Base-by-base conservation (phyloP, 1,140 invertebrate genomes). In the Aleiodes sp. region DNA sequence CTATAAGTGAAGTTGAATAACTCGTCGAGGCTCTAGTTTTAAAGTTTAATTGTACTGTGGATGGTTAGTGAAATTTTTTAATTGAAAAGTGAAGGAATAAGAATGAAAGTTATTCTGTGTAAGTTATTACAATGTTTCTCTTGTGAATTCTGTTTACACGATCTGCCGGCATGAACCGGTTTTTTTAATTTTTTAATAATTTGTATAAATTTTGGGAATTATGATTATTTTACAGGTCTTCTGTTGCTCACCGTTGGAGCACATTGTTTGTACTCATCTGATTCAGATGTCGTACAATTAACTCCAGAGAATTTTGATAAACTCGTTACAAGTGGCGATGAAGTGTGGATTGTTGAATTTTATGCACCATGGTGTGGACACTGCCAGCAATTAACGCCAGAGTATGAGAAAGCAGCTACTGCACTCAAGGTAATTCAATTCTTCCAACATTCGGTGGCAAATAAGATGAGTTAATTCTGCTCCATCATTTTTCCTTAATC, bases 361-460 rank as follows among this genome's bases (percentile, higher is more conserved):
- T 98, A 90, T 86, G 96, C 96, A 0, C 96, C 96, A 0, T 98
- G 96, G 96, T 97, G 94, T 85, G 93, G 93, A 26, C 94, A 96
- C 79, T 96, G 95, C 82, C 90, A 95, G 78, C 88, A 88, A 59
- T 85, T 96, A 26, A 93, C 92, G 33, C 93, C 95, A 0, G 95
- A 97, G 82, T 97, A 97, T 84, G 89, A 92, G 65, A 97, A 97
- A 88, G 91, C 93, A 41, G 96, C 96, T 6, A 91, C 88, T 73
- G 96, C 94, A 0, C 83, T 98, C 0, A 97, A 96, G 89, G 93
- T 94, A 87, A 68, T 41, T 56, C 59, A 43, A 65, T 39, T 59
- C n/a, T n/a, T n/a, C n/a, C n/a, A n/a, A n/a, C n/a, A n/a, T n/a
- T n/a, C n/a, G n/a, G n/a, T n/a, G n/a, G n/a, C n/a, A n/a, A n/a